Percentiles rank a stretch among this genome's conserved stretches.
Evolutionary conservation across 1,140 invertebrate genomes (phyloP).

Genomic region (Sarcophaga peregrina): DNA sequence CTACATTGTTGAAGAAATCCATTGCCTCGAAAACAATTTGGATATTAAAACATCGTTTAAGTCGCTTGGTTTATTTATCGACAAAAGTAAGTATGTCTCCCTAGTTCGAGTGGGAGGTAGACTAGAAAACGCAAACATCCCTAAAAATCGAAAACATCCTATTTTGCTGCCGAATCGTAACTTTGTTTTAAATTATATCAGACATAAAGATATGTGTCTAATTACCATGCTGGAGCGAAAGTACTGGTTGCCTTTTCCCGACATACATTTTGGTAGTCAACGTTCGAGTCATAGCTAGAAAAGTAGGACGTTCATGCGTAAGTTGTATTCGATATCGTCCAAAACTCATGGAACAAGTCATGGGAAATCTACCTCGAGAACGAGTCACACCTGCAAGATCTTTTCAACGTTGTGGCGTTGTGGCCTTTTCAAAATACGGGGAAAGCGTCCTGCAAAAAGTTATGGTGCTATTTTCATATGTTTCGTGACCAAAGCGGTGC

Average conservation of each 20-base stretch:
- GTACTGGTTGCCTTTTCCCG: too few species aligned
- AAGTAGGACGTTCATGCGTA: neutral
- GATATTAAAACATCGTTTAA: neutral
- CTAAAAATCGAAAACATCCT: neutral
- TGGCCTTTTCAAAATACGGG: slow-evolving; percentile 29
- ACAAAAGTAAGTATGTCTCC: neutral
- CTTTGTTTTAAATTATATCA: neutral
- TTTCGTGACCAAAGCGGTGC: slow-evolving; percentile 48
- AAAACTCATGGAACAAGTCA: slow-evolving; percentile 16
- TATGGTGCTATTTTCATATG: slow-evolving; percentile 45
- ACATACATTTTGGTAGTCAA: too few species aligned
- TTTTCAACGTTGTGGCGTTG: slow-evolving; percentile 39
- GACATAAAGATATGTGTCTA: neutral
- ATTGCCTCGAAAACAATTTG: neutral
- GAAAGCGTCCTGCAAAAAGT: slow-evolving; percentile 34
- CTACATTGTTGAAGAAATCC: neutral
- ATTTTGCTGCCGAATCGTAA: neutral
- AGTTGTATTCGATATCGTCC: slow-evolving; percentile 29
- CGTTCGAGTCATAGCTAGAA: too few species aligned
- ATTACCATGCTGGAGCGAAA: neutral
- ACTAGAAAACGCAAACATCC: neutral
- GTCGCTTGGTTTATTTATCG: neutral
- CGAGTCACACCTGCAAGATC: neutral
- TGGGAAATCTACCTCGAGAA: slow-evolving; percentile 13
- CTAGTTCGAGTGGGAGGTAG: neutral